Evolutionary conservation across 2,797 vertebrate species (phyloP).

Genomic region (Florisuga fusca): DNA sequence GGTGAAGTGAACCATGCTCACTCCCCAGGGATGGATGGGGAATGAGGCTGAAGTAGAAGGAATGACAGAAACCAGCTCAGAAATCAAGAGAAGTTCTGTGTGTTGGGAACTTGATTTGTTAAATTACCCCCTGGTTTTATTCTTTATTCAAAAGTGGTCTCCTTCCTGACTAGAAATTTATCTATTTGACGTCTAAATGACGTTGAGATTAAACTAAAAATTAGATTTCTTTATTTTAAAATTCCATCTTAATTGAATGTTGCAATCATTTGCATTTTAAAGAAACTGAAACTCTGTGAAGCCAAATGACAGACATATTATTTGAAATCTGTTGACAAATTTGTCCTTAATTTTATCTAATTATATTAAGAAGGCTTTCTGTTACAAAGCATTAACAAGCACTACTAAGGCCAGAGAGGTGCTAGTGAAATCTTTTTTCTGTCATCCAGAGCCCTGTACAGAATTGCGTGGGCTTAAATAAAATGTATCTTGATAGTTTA

Average conservation of each 20-base stretch:
- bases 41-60: neutral
- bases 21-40: neutral
- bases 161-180: slow-evolving; percentile 19
- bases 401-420: slow-evolving; percentile 29
- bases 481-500: slow-evolving; percentile 70
- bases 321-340: slow-evolving; percentile 40
- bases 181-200: slow-evolving; percentile 17
- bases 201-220: neutral
- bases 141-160: neutral
- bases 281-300: neutral
- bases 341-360: slow-evolving; percentile 26
- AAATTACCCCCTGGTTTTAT: neutral
- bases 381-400: slow-evolving; percentile 32
- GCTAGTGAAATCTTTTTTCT: slow-evolving; percentile 22
- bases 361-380: slow-evolving; percentile 27
- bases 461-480: slow-evolving; percentile 57
- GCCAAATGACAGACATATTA: slow-evolving; percentile 27
- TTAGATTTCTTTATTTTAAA: slow-evolving; percentile 12
- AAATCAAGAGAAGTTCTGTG: neutral
- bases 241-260: slow-evolving; percentile 7
- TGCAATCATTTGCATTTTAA: neutral
- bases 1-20: neutral
- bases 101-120: neutral
- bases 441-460: neutral
- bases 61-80: neutral